A percentile compares a stretch with the other conserved stretches of the same genome.
Evolutionary conservation across 2,888 invertebrate genomes (phyloP).

Genomic region (Anodontia alba): DNA sequence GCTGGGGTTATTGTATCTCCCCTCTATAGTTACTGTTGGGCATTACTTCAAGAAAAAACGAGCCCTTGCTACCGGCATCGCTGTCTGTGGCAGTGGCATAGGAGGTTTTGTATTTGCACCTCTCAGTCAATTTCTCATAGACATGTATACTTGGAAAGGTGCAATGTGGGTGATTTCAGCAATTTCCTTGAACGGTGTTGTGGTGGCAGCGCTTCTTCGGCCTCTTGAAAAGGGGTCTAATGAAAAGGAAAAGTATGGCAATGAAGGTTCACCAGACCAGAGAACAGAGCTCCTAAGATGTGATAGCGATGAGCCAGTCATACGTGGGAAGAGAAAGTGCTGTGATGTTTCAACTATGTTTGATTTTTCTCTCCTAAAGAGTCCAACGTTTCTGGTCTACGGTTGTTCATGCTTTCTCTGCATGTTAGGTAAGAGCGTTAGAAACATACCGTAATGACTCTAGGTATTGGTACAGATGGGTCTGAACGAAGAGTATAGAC

Average conservation of each 20-base stretch:
- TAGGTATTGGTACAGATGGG: no score
- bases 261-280: background rate
- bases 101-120: slow-evolving; percentile 95
- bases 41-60: slow-evolving; percentile 98
- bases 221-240: slow-evolving; percentile 87
- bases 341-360: slow-evolving; percentile 84
- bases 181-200: slow-evolving; percentile 90
- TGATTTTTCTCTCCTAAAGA: slow-evolving; percentile 93
- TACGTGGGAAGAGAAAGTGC: slow-evolving; percentile 1
- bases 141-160: slow-evolving; percentile 90
- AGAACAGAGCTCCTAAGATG: background rate
- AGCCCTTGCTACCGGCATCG: slow-evolving; percentile 95
- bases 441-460: no score
- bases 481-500: no score
- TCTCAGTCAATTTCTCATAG: slow-evolving; percentile 89
- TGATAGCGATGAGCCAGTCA: slow-evolving; percentile 9
- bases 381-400: slow-evolving; percentile 90
- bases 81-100: slow-evolving; percentile 98
- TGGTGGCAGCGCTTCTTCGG: slow-evolving; percentile 92
- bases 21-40: slow-evolving; percentile 97
- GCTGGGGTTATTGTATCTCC: slow-evolving; percentile 96
- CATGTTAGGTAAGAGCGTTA: slow-evolving; percentile 78
- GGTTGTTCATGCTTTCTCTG: slow-evolving; percentile 79
- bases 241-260: background rate
- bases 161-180: slow-evolving; percentile 93